These are phyloP conservation scores for Acyrthosiphon pisum DNA, from an alignment of 1,140 invertebrate genomes.

Conservation along the genomic window DNA sequence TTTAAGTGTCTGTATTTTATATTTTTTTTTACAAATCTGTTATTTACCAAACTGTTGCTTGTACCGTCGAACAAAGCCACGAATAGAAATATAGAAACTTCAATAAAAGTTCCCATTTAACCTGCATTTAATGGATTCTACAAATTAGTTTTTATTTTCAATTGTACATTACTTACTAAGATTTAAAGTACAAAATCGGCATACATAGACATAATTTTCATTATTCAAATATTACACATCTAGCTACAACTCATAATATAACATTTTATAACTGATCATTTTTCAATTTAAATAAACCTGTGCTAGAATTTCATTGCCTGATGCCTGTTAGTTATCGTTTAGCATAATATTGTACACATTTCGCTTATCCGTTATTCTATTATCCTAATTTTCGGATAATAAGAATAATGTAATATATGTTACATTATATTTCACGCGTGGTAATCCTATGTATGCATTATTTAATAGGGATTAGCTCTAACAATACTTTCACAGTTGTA, in stretches of 20 bases:
- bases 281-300: neutral
- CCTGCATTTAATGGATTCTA: neutral
- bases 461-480: neutral
- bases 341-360: neutral
- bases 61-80: neutral
- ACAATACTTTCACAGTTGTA: neutral
- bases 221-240: neutral
- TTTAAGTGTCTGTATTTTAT: neutral
- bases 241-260: neutral
- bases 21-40: neutral
- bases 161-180: neutral
- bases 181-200: neutral
- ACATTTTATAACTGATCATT: neutral
- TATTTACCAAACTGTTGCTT: constrained; percentile 7
- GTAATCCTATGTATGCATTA: neutral
- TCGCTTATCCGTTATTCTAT: neutral
- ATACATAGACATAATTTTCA: neutral
- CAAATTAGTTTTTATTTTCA: neutral
- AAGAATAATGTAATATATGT: neutral
- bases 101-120: neutral
- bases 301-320: neutral
- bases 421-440: neutral
- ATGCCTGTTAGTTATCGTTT: neutral
- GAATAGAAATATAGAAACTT: neutral
- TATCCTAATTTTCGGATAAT: neutral